Evolutionary conservation across 2,888 invertebrate species (phyloP).

Genomic region (Drosophila algonquin): DNA sequence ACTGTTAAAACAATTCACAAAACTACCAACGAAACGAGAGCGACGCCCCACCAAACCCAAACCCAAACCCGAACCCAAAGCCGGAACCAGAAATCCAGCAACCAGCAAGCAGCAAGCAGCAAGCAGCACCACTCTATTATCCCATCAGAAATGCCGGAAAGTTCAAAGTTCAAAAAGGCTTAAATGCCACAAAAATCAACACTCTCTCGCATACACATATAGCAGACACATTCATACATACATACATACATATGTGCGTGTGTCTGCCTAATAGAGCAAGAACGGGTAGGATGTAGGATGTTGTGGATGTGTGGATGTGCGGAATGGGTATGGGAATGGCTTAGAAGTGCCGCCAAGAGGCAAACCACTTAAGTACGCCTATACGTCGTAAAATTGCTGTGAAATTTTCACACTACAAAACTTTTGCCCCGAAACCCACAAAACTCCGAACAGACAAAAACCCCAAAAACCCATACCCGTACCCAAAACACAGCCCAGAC

Average conservation of each 20-base stretch:
- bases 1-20: slow-evolving; percentile 36
- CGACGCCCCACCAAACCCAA: background rate
- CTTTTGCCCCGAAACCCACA: slow-evolving; percentile 53
- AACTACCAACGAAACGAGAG: slow-evolving; percentile 35
- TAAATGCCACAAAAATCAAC: slow-evolving; percentile 75
- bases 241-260: background rate
- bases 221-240: slow-evolving; percentile 9
- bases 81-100: slow-evolving; percentile 7
- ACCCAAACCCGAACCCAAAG: slow-evolving; percentile 1
- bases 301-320: background rate
- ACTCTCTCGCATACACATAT: slow-evolving; percentile 44
- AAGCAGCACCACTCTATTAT: slow-evolving; percentile 45
- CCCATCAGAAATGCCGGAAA: slow-evolving; percentile 37
- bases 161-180: slow-evolving; percentile 76
- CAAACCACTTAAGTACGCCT: slow-evolving; percentile 77
- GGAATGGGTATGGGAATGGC: slow-evolving; percentile 21
- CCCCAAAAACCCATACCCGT: slow-evolving; percentile 27
- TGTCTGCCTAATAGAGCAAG: slow-evolving; percentile 51
- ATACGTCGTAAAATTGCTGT: slow-evolving; percentile 70
- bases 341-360: slow-evolving; percentile 76
- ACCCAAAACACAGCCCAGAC: background rate
- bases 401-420: slow-evolving; percentile 77
- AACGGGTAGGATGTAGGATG: slow-evolving; percentile 4
- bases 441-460: slow-evolving; percentile 31
- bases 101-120: slow-evolving; percentile 23